These are phyloP conservation scores for Conomelus anceps DNA, from an alignment of 2,888 invertebrate species.

Conservation along the genomic window DNA sequence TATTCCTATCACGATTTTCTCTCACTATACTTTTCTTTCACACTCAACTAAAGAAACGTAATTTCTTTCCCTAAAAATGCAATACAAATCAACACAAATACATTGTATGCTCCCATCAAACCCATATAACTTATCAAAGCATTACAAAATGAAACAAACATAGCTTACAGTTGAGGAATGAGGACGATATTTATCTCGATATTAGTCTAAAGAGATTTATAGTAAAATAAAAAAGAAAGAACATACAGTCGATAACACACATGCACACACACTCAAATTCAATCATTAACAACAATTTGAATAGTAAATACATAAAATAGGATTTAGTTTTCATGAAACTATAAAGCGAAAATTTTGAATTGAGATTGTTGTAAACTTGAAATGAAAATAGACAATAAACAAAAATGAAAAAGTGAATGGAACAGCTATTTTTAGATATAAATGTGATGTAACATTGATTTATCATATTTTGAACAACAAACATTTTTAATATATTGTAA, in stretches of 20 bases:
- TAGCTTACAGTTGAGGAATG: background rate
- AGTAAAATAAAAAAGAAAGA: background rate
- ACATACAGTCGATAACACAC: background rate
- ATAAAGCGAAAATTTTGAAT: background rate
- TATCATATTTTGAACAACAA: background rate
- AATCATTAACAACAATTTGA: background rate
- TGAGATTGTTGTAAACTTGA: background rate
- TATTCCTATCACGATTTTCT: no score
- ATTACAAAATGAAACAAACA: background rate
- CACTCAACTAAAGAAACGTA: background rate
- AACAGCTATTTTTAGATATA: background rate
- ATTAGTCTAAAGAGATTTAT: background rate
- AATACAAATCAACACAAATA: background rate
- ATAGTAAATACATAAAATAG: background rate
- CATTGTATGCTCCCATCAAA: background rate
- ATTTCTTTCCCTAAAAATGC: background rate
- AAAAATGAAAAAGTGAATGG: background rate
- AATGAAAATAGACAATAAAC: background rate
- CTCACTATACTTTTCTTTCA: background rate
- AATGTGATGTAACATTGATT: background rate
- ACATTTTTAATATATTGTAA: background rate
- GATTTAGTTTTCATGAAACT: background rate
- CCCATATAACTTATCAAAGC: background rate
- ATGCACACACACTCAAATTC: background rate
- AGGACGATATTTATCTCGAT: background rate